A percentile compares a stretch with the other conserved stretches of the same genome.
phyloP scores from a whole-genome alignment of 2,113 vertebrate species.

The Hyperoodon ampullatus region DNA sequence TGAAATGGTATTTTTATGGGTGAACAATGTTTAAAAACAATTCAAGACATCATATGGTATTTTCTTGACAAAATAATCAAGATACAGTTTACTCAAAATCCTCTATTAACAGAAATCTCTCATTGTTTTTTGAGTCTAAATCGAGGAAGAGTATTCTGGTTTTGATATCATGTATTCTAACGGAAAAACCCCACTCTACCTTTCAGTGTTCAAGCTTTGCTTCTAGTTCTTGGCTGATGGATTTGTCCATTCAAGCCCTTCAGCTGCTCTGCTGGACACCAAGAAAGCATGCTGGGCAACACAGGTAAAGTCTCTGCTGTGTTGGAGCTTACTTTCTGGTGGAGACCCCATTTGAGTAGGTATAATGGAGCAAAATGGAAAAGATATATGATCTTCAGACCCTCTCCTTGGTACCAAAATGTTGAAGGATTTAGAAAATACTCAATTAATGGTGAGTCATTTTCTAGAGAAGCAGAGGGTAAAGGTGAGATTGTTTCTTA shows the following conservation, averaged over 20 bases:
- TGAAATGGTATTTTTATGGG: background rate
- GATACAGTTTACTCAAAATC: conserved; percentile 18
- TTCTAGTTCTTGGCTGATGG: rapidly evolving
- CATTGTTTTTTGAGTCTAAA: background rate
- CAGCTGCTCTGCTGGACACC: background rate
- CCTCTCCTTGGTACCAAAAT: background rate
- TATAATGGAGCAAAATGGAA: background rate
- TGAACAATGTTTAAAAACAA: background rate
- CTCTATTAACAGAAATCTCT: conserved; percentile 20
- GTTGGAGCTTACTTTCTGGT: background rate
- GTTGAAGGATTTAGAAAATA: background rate
- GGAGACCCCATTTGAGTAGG: too few species aligned
- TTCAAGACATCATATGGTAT: background rate
- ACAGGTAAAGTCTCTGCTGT: too few species aligned
- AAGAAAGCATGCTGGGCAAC: rapidly evolving
- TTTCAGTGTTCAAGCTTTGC: background rate
- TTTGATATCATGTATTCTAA: background rate
- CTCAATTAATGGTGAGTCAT: rapidly evolving
- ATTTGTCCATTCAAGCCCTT: background rate
- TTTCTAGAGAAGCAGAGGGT: background rate
- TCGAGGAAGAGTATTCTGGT: background rate
- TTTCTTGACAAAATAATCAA: conserved; percentile 14
- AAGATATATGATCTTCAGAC: background rate
- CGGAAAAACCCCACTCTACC: background rate
- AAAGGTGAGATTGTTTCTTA: background rate